A percentile compares a stretch with the other conserved stretches of the same genome.
These are phyloP conservation scores for Disparrhopalites patrizii DNA, from an alignment of 2,888 invertebrate species.

Conservation along the genomic window DNA sequence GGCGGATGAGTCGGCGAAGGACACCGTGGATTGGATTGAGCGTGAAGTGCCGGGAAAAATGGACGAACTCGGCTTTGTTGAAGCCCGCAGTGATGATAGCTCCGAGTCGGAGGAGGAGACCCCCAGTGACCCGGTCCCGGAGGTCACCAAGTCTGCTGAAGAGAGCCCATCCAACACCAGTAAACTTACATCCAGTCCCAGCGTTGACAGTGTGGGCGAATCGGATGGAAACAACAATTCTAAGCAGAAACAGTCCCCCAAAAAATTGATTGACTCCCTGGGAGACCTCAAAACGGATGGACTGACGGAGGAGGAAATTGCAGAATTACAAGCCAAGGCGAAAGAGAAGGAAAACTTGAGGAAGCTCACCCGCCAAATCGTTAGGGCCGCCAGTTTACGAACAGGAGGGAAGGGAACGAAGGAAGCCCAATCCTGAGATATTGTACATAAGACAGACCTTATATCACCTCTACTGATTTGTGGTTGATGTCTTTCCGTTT, in stretches of 20 bases:
- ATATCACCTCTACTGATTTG: no score
- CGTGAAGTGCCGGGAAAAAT: background rate
- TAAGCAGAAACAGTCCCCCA: no score
- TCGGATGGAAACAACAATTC: no score
- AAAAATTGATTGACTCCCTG: no score
- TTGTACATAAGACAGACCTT: background rate
- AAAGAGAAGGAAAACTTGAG: conserved; percentile 18
- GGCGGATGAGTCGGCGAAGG: background rate
- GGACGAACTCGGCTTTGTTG: background rate
- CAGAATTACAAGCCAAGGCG: background rate
- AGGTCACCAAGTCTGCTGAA: no score
- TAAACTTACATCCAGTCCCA: no score
- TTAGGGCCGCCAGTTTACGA: conserved; percentile 33
- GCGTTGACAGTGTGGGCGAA: no score
- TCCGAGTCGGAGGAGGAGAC: background rate
- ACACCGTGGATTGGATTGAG: background rate
- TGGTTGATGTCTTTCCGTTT: no score
- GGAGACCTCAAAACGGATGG: no score
- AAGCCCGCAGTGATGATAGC: no score
- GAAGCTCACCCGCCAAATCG: conserved; percentile 32
- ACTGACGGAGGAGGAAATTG: no score
- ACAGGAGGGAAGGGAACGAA: conserved; percentile 24
- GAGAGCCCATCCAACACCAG: background rate
- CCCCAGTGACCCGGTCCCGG: no score
- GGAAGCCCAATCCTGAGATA: conserved; percentile 1